Conservation (phyloP, 2,888 invertebrate species). For the Drosophila paranaensis region DNA sequence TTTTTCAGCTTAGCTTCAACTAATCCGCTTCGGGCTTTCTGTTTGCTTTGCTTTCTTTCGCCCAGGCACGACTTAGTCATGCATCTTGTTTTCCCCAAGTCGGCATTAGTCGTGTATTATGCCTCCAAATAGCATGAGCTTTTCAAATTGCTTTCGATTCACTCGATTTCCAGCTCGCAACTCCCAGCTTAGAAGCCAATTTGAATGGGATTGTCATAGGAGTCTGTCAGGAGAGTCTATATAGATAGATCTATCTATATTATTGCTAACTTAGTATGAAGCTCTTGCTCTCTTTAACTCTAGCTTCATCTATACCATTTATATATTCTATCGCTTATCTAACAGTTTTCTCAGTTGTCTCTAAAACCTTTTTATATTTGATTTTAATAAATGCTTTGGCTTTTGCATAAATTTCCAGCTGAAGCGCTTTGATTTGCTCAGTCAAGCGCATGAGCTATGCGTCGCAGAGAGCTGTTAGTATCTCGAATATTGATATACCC, state of each 20-base stretch:
- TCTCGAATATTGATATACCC: background rate
- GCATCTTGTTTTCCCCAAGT: conserved; percentile 6
- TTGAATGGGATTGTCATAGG: no score
- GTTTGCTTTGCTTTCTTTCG: background rate
- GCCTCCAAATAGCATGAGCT: conserved; percentile 4
- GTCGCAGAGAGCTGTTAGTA: background rate
- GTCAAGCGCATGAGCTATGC: background rate
- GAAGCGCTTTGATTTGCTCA: background rate
- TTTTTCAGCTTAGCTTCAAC: conserved; percentile 9
- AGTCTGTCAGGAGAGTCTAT: background rate
- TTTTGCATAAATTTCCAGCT: background rate
- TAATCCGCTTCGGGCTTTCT: conserved; percentile 7
- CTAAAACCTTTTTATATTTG: background rate
- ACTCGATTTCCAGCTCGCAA: background rate
- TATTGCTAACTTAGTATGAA: background rate
- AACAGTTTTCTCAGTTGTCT: background rate
- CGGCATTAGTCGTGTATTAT: background rate
- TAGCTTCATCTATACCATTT: no score
- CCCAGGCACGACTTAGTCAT: background rate
- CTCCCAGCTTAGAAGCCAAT: no score
- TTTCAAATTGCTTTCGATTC: background rate
- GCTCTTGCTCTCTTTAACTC: no score
- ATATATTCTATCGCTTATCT: no score
- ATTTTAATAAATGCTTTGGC: background rate
- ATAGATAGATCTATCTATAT: background rate